Conservation (phyloP, 2,888 invertebrate species). For the Elysia crispata region DNA sequence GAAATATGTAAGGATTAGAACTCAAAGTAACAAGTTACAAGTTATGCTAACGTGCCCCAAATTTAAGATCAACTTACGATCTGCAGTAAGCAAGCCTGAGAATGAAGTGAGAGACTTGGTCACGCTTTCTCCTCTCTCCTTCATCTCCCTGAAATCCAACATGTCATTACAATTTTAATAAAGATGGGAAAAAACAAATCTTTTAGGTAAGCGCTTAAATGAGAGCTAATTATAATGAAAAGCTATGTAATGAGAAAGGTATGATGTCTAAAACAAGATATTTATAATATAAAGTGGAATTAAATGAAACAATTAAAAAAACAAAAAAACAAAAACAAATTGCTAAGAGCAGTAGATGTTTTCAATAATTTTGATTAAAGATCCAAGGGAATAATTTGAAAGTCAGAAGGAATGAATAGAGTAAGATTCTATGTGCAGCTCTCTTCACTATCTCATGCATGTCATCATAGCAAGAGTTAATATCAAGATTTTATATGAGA, state of each 20-base stretch:
- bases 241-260: background rate
- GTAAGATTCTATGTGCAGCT: no score
- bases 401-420: background rate
- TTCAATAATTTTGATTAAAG: background rate
- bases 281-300: no score
- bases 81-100: constrained; percentile 93
- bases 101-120: constrained; percentile 95
- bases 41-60: no score
- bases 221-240: constrained; percentile 22
- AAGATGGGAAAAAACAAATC: constrained; percentile 6
- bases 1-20: no score
- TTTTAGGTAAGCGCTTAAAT: constrained; percentile 43
- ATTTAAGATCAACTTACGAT: constrained; percentile 69
- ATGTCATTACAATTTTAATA: no score
- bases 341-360: no score
- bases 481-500: no score
- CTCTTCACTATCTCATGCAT: no score
- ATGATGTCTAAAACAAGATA: background rate
- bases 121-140: constrained; percentile 78
- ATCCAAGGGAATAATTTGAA: background rate
- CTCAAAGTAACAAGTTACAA: no score
- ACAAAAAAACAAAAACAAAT: background rate
- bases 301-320: background rate
- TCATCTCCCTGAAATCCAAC: constrained; percentile 57
- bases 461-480: no score